These are phyloP conservation scores for Steinernema feltiae DNA, from an alignment of 1,140 invertebrate genomes.

Conservation along the genomic window DNA sequence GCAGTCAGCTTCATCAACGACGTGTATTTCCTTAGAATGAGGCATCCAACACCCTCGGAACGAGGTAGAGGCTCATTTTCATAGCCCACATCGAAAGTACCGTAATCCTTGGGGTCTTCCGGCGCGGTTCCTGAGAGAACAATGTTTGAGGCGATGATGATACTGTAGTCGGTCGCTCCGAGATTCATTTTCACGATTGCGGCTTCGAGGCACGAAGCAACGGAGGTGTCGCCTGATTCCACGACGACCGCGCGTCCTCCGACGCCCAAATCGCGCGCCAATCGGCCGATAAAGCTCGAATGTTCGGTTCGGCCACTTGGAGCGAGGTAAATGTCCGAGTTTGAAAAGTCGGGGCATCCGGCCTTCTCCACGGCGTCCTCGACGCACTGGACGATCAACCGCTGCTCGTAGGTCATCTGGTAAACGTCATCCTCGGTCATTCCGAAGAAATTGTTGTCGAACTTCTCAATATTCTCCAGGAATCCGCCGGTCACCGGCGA, in stretches of 20 bases:
- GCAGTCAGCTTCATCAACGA: not conserved
- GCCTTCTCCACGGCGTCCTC: constrained; percentile 3
- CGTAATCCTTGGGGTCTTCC: no score
- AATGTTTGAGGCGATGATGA: constrained; percentile 23
- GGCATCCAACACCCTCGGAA: constrained; percentile 22
- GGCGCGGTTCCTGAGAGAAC: no score
- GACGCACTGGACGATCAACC: not conserved
- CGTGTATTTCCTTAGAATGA: constrained; percentile 22
- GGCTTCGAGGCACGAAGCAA: constrained; percentile 22
- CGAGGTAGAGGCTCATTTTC: not conserved
- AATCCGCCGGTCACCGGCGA: not conserved
- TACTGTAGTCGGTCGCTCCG: not conserved
- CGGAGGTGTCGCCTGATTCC: constrained; percentile 21
- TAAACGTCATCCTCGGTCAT: not conserved
- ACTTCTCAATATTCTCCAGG: not conserved
- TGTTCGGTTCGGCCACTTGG: not conserved
- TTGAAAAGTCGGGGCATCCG: not conserved
- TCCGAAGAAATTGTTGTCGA: not conserved
- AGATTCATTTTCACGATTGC: constrained; percentile 16
- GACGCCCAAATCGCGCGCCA: not conserved
- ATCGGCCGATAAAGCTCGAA: not conserved
- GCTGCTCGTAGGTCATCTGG: not conserved
- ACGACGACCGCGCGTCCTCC: constrained; percentile 25
- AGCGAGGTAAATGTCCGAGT: not conserved
- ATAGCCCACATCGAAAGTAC: not conserved